These are phyloP conservation scores for Hoplodrina blanda DNA, from an alignment of 2,888 invertebrate species.

Conservation along the genomic window DNA sequence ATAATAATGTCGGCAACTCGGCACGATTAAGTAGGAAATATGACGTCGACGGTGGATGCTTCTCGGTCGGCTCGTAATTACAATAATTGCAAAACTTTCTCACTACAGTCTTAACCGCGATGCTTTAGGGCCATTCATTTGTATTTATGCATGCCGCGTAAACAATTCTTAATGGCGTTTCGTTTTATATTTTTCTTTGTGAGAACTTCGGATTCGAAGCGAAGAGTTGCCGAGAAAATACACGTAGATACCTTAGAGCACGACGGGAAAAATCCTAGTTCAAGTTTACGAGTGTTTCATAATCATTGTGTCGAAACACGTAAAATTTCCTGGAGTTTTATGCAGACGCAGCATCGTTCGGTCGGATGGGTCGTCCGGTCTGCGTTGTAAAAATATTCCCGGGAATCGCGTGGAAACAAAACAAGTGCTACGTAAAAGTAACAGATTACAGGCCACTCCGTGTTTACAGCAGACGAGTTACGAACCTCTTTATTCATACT, in stretches of 20 bases:
- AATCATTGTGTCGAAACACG: slow-evolving; percentile 83
- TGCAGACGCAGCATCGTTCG: slow-evolving; percentile 82
- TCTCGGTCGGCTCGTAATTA: slow-evolving; percentile 86
- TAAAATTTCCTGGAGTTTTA: slow-evolving; percentile 82
- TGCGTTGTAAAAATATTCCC: slow-evolving; percentile 82
- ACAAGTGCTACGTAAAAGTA: slow-evolving; percentile 81
- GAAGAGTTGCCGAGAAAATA: slow-evolving; percentile 62
- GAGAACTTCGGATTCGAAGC: slow-evolving; percentile 53
- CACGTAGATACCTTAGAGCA: slow-evolving; percentile 64
- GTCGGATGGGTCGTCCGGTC: slow-evolving; percentile 76
- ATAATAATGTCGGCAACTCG: slow-evolving; percentile 82
- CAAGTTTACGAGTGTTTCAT: slow-evolving; percentile 84
- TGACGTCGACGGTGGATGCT: slow-evolving; percentile 82
- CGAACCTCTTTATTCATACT: slow-evolving; percentile 66
- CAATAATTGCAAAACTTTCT: slow-evolving; percentile 88
- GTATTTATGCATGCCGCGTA: slow-evolving; percentile 81
- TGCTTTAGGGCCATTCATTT: slow-evolving; percentile 83
- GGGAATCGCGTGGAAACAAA: slow-evolving; percentile 74
- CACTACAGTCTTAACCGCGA: slow-evolving; percentile 81
- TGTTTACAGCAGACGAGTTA: slow-evolving; percentile 78
- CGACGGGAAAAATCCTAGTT: slow-evolving; percentile 76
- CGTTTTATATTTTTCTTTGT: slow-evolving; percentile 73
- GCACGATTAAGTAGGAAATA: slow-evolving; percentile 88
- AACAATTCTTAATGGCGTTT: slow-evolving; percentile 78
- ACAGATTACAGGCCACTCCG: slow-evolving; percentile 78